Conservation (phyloP, 2,888 invertebrate genomes). For the Mythimna impura region DNA sequence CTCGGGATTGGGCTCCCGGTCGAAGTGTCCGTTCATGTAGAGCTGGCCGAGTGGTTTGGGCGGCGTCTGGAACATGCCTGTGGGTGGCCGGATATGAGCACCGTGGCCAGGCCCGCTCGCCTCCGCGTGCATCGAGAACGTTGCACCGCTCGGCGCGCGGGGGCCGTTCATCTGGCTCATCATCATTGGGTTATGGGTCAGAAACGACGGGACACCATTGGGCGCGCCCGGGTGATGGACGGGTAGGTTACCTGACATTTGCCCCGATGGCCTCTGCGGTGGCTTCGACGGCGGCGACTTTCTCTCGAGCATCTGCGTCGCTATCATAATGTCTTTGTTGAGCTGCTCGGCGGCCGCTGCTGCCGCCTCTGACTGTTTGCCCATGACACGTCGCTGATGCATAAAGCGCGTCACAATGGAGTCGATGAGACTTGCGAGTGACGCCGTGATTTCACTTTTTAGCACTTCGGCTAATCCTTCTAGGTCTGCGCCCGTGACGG, state of each 20-base stretch:
- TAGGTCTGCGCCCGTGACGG: constrained; percentile 94
- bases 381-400: constrained; percentile 94
- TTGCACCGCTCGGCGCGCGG: constrained; percentile 91
- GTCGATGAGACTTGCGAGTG: constrained; percentile 96
- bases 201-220: constrained; percentile 85
- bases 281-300: constrained; percentile 95
- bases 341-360: constrained; percentile 95
- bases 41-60: constrained; percentile 93
- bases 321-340: constrained; percentile 95
- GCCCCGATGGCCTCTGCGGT: constrained; percentile 91
- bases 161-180: constrained; percentile 91
- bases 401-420: constrained; percentile 96
- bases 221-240: constrained; percentile 87
- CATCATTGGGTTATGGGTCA: constrained; percentile 86
- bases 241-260: constrained; percentile 90
- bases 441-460: constrained; percentile 96
- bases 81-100: constrained; percentile 91
- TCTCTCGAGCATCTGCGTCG: constrained; percentile 95
- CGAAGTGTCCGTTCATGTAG: constrained; percentile 92
- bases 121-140: constrained; percentile 93
- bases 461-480: constrained; percentile 97
- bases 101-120: constrained; percentile 87
- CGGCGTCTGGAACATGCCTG: constrained; percentile 95
- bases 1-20: constrained; percentile 94
- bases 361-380: constrained; percentile 95